Evolutionary conservation across 2,888 invertebrate genomes (phyloP).

Genomic region (Eurois occulta): DNA sequence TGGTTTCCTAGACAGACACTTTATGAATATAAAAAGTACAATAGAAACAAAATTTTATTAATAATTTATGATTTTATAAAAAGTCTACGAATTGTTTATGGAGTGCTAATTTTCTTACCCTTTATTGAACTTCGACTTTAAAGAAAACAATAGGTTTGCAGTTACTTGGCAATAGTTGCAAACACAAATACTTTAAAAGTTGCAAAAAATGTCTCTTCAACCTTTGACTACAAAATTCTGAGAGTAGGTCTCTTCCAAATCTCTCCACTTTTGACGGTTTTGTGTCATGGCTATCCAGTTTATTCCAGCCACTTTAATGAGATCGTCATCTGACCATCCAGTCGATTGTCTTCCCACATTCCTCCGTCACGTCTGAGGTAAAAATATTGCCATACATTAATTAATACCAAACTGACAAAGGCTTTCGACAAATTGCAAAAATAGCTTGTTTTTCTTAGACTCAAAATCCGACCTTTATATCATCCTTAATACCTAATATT

Average conservation of each 20-base stretch:
- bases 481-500: not conserved
- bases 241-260: no score
- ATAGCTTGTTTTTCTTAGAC: not conserved
- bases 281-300: no score
- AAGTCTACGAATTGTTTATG: not conserved
- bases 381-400: not conserved
- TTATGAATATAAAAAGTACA: not conserved
- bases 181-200: not conserved
- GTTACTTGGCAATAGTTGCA: not conserved
- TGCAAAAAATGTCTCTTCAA: not conserved
- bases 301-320: no score
- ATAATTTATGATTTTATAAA: not conserved
- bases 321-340: no score
- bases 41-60: not conserved
- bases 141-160: not conserved
- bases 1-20: not conserved
- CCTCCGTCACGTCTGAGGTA: no score
- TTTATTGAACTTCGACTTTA: slow-evolving; percentile 30
- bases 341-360: no score
- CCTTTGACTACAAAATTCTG: no score
- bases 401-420: not conserved
- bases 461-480: not conserved
- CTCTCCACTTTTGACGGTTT: no score
- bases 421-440: not conserved
- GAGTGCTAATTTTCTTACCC: slow-evolving; percentile 15